Conservation (phyloP, 2,888 invertebrate genomes). For the Apodemia zela region DNA sequence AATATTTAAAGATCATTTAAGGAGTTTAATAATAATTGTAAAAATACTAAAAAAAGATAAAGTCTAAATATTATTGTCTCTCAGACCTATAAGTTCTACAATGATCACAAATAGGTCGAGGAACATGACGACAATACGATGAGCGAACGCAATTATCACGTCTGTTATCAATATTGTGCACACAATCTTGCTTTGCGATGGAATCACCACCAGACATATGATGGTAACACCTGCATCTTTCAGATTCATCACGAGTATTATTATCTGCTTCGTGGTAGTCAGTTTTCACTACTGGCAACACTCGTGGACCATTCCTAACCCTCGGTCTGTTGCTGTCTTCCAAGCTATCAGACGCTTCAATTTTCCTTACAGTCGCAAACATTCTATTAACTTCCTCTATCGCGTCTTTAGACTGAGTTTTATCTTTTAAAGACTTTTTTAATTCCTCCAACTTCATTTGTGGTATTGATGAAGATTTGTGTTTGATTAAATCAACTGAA, state of each 20-base stretch:
- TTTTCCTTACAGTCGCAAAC: conserved; percentile 58
- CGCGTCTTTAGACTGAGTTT: conserved; percentile 56
- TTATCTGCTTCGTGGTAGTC: conserved; percentile 25
- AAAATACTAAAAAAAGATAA: not conserved
- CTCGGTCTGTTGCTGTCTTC: conserved; percentile 53
- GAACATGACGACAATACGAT: conserved; percentile 45
- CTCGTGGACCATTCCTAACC: conserved; percentile 57
- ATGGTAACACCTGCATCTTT: conserved; percentile 37
- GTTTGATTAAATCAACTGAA: conserved; percentile 46
- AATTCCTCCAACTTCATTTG: conserved; percentile 70
- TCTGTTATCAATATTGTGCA: conserved; percentile 35
- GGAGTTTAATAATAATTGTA: not conserved
- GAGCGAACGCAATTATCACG: conserved; percentile 41
- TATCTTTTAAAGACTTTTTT: conserved; percentile 55
- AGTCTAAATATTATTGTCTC: not conserved
- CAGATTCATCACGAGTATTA: conserved; percentile 17
- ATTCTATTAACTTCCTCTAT: conserved; percentile 68
- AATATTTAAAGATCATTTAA: not conserved
- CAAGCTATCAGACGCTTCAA: conserved; percentile 26
- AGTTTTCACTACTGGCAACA: conserved; percentile 62
- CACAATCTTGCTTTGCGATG: conserved; percentile 38
- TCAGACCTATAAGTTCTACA: not conserved
- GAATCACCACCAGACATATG: conserved; percentile 60
- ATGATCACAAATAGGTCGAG: conserved; percentile 4
- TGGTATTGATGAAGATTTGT: conserved; percentile 66